phyloP scores from a whole-genome alignment of 1,140 invertebrate genomes.

The Drosophila mojavensis region DNA sequence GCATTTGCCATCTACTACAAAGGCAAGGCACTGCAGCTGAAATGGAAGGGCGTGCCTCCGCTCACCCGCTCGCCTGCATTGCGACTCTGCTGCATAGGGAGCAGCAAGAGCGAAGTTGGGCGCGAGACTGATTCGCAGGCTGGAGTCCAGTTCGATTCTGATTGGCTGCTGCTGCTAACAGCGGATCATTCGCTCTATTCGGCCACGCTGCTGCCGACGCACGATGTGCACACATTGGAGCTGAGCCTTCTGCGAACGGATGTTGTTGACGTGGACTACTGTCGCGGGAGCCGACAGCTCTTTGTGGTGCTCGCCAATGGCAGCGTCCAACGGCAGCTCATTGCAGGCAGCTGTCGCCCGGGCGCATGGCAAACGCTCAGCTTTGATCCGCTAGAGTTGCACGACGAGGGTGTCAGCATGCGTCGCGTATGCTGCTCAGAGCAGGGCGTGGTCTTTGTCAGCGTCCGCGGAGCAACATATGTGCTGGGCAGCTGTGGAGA shows the following conservation, averaged over 20 bases:
- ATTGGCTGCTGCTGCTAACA: constrained; percentile 62
- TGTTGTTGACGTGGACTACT: constrained; percentile 70
- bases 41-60: constrained; percentile 65
- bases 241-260: constrained; percentile 52
- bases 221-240: constrained; percentile 26
- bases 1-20: constrained; percentile 57
- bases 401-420: constrained; percentile 70
- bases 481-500: constrained; percentile 75
- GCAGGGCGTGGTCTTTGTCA: constrained; percentile 72
- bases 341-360: constrained; percentile 19
- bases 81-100: constrained; percentile 44
- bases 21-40: constrained; percentile 47
- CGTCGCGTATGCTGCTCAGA: constrained; percentile 69
- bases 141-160: background rate
- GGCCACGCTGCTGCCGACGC: constrained; percentile 14
- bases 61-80: constrained; percentile 57
- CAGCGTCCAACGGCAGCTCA: constrained; percentile 56
- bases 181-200: constrained; percentile 64
- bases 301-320: constrained; percentile 65
- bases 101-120: constrained; percentile 6
- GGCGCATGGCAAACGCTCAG: constrained; percentile 61
- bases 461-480: constrained; percentile 60
- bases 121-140: background rate
- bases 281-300: constrained; percentile 50
- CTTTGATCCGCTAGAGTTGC: constrained; percentile 75